A percentile compares a stretch with the other conserved stretches of the same genome.
These are phyloP conservation scores for Podarcis muralis DNA, from an alignment of 2,113 vertebrate genomes.

Conservation along the genomic window DNA sequence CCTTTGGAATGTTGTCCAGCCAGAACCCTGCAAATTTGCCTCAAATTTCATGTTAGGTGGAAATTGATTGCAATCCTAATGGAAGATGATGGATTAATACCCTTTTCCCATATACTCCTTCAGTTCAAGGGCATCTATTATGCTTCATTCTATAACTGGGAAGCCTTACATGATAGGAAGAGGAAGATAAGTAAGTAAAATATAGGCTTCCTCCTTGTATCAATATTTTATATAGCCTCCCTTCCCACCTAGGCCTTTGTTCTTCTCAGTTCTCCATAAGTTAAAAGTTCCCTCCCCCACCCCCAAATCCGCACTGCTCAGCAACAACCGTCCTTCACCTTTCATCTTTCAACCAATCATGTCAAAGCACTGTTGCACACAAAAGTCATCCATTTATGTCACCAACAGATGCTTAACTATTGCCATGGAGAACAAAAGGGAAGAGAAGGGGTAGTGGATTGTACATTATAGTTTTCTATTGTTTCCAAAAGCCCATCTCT, in stretches of 20 bases:
- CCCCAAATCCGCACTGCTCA: neutral
- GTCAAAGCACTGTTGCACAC: neutral
- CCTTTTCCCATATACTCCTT: neutral
- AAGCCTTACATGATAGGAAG: neutral
- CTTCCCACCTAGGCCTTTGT: neutral
- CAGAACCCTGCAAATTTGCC: neutral
- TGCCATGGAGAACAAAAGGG: neutral
- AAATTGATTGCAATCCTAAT: neutral
- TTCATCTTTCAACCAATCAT: neutral
- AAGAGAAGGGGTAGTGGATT: neutral
- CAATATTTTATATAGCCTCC: neutral
- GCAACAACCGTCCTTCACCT: constrained; percentile 1
- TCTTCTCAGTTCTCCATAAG: neutral
- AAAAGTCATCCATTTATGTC: neutral
- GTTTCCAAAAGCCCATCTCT: neutral
- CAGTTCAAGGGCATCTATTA: neutral
- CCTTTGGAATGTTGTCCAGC: neutral
- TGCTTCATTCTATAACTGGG: neutral
- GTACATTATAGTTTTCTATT: neutral
- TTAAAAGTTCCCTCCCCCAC: neutral
- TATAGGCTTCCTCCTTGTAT: neutral
- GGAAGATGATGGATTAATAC: neutral
- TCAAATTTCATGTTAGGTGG: neutral
- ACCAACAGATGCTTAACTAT: constrained; percentile 2
- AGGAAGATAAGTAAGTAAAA: neutral